Conservation (phyloP, 2,797 vertebrate genomes). For the Falco cherrug region DNA sequence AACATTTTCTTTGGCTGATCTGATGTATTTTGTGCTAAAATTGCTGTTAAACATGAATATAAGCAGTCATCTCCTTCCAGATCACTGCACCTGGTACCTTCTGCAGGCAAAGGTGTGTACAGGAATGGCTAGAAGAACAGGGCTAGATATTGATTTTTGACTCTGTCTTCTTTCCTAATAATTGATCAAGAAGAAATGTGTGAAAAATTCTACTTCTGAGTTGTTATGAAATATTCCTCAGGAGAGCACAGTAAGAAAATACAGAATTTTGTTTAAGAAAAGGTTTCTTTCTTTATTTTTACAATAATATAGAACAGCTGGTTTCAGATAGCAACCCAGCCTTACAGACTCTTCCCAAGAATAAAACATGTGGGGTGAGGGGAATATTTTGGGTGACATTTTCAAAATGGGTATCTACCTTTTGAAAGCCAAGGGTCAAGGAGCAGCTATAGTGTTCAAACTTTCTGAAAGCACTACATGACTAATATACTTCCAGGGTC, state of each 20-base stretch:
- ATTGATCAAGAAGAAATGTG: not conserved
- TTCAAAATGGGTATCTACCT: not conserved
- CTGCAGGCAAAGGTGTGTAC: not conserved
- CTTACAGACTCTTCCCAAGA: not conserved
- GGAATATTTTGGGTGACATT: not conserved
- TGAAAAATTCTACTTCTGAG: not conserved
- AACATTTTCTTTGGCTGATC: conserved; percentile 34
- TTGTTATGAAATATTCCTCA: not conserved
- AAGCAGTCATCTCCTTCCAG: not conserved
- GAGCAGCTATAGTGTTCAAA: not conserved
- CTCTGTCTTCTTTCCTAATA: not conserved
- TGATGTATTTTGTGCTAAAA: conserved; percentile 8
- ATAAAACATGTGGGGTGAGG: not conserved
- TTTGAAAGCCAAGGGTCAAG: not conserved
- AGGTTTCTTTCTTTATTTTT: not conserved
- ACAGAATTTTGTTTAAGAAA: not conserved
- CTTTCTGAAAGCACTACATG: not conserved
- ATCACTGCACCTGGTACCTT: not conserved
- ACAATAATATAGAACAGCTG: not conserved
- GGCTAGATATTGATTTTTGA: not conserved
- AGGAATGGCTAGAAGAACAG: not conserved
- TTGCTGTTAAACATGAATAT: not conserved
- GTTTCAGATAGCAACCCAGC: not conserved
- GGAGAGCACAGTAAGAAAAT: not conserved
- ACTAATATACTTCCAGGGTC: not conserved